Conservation (phyloP, 2,113 vertebrate species). For the Empidonax alnorum region DNA sequence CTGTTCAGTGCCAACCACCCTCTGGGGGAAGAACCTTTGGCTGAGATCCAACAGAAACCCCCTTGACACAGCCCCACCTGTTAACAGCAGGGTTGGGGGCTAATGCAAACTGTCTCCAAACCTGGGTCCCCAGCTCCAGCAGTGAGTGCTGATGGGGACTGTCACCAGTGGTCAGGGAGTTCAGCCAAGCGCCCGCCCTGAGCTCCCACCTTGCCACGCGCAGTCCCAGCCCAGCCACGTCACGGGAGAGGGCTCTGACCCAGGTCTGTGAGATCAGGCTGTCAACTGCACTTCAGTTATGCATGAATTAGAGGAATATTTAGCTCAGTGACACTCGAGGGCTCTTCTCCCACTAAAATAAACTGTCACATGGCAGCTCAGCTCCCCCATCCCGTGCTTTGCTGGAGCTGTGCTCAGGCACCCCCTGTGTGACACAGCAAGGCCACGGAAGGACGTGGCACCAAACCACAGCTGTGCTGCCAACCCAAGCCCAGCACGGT, state of each 20-base stretch:
- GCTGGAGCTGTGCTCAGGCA: neutral
- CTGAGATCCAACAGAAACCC: neutral
- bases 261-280: neutral
- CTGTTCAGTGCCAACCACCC: neutral
- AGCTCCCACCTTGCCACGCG: neutral
- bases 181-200: neutral
- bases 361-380: neutral
- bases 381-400: neutral
- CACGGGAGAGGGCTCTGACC: neutral
- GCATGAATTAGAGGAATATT: constrained; percentile 42
- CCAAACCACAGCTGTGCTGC: neutral
- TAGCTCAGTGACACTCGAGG: neutral
- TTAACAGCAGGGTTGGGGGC: neutral
- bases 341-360: constrained; percentile 36
- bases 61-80: neutral
- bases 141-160: neutral
- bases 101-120: neutral
- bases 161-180: neutral
- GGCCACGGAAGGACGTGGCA: neutral
- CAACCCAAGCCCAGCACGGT: neutral
- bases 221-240: neutral
- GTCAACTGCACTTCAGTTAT: constrained; percentile 2
- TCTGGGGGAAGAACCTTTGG: neutral
- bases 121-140: neutral
- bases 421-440: neutral